Percentiles rank a stretch among this genome's conserved stretches.
phyloP scores from a whole-genome alignment of 2,797 vertebrate species.

The Cichlasoma orientale region DNA sequence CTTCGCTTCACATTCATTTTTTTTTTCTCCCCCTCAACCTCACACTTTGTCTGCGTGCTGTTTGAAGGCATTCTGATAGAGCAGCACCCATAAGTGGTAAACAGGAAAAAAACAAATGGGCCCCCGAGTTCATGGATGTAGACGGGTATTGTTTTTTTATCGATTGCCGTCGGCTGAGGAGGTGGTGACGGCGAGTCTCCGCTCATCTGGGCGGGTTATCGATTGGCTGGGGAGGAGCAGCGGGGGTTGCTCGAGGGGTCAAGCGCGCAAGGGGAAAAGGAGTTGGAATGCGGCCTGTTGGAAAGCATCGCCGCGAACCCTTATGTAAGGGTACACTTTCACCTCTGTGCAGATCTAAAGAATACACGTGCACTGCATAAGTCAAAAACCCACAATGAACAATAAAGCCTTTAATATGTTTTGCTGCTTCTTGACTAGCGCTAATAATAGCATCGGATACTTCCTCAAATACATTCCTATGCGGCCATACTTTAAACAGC shows the following conservation, averaged over 20 bases:
- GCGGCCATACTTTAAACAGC: constrained; percentile 1
- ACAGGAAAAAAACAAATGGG: constrained; percentile 74
- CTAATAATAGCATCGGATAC: neutral
- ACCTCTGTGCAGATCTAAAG: neutral
- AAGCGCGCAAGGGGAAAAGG: constrained; percentile 21
- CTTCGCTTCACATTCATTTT: constrained; percentile 24
- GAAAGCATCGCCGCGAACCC: constrained; percentile 21
- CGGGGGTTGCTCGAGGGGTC: constrained; percentile 44
- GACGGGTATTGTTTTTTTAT: constrained; percentile 86
- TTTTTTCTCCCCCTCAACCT: neutral
- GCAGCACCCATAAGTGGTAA: constrained; percentile 72
- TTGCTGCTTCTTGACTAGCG: neutral
- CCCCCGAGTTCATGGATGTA: constrained; percentile 74
- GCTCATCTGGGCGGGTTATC: constrained; percentile 77
- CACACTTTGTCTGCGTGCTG: neutral
- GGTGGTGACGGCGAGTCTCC: constrained; percentile 77
- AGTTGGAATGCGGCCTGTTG: constrained; percentile 41
- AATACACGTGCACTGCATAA: neutral
- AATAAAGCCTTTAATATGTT: neutral
- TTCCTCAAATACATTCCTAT: neutral
- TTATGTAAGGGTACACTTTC: neutral
- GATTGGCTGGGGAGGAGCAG: constrained; percentile 48
- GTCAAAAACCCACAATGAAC: neutral
- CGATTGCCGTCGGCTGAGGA: constrained; percentile 82
- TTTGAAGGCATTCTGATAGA: constrained; percentile 78